Percentiles rank a stretch among this genome's conserved stretches.
These are phyloP conservation scores for Aphodius sticticus DNA, from an alignment of 2,888 invertebrate species.

Conservation along the genomic window DNA sequence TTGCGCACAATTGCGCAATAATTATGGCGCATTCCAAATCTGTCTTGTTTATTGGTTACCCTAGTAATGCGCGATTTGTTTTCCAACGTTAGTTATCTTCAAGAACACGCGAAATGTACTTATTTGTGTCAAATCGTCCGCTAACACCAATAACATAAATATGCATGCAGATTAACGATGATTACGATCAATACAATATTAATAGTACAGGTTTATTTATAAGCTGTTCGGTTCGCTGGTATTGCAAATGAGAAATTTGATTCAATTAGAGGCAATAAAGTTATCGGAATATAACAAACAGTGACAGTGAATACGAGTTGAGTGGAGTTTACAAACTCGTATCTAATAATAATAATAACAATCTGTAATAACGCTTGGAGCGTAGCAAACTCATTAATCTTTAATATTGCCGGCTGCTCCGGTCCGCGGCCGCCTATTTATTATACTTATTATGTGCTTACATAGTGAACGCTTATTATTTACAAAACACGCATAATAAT, in stretches of 20 bases:
- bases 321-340: slow-evolving; percentile 8
- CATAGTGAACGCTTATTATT: not conserved
- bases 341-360: slow-evolving; percentile 20
- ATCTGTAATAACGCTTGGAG: not conserved
- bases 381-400: not conserved
- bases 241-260: not conserved
- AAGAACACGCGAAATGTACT: no score
- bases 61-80: no score
- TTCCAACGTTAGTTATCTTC: no score
- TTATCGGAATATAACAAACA: slow-evolving; percentile 14
- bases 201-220: no score
- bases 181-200: no score
- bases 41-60: no score
- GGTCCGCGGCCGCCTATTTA: not conserved
- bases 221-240: not conserved
- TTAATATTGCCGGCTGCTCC: not conserved
- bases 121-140: no score
- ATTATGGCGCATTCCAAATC: no score
- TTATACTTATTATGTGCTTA: slow-evolving; percentile 4
- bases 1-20: no score
- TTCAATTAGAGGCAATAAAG: not conserved
- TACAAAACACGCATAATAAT: slow-evolving; percentile 23
- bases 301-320: slow-evolving; percentile 8
- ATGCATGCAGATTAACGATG: no score
- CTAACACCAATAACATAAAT: no score